Evolutionary conservation across 2,113 vertebrate species (phyloP), one percentile per base, ranked within the genome.

Genomic region (Conger conger): DNA sequence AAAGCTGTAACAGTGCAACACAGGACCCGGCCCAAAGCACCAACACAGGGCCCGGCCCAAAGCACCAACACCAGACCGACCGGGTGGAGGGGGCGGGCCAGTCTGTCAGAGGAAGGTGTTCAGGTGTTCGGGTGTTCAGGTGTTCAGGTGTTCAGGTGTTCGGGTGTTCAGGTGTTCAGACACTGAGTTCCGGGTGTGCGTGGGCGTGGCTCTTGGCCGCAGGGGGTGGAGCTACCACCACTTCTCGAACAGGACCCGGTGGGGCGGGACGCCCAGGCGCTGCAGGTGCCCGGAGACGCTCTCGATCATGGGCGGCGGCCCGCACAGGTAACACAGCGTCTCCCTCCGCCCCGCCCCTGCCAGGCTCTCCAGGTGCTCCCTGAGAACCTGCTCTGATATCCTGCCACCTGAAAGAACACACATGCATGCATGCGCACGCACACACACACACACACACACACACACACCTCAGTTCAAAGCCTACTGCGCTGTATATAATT

Each of bases 261-360:
- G 93, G 88, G 88, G 93, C 1, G 97, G 86, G 80, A 99, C 93
- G 27, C 94, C 95, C 8, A 95, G 83, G 33, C 89, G 90, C 87
- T 89, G 89, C 0, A 99, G 95, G 40, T 95, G 93, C 87, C 92
- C 91, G 86, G 96, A 97, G 91, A 97, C 86, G 0, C 94, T 95
- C 91, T 99, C 96, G 13, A 96, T 97, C 98, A 99, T 99, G 11
- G 96, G 96, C 45, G 98, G 98, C 13, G 98, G 98, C 27, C 98
- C 98, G 9, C 98, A 99, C 83, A 99, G 94, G 91, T 96, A 99
- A 93, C 98, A 99, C 84, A 97, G 89, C 60, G 97, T 98, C 86
- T 96, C 90, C 50, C 93, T 4, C 27, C 33, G 5, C 27, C 68
- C 68, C 27, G 27, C n/a, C 27, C 68, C 4, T 30, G 4, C n/a